Evolutionary conservation across 2,797 vertebrate genomes (phyloP), one percentile per base, ranked within the genome.

Genomic region (Semotilus atromaculatus): DNA sequence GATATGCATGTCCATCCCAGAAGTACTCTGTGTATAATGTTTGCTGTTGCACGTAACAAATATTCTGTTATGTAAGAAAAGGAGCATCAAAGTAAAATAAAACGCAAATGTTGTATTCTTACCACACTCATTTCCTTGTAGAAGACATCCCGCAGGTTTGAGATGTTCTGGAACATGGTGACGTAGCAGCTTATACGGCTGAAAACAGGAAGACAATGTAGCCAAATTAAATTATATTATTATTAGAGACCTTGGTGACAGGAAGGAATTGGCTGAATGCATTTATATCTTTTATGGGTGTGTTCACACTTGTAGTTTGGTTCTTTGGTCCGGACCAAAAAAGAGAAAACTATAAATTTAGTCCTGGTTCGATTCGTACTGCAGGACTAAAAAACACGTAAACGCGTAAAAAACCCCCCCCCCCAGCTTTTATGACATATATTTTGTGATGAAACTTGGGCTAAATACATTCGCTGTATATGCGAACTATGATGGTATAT

Each of bases 61-160:
- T 73, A 13, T 62, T 66, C 45, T 26, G 14, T 48, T 48, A 83
- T 18, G 4, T n/a, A n/a, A 67, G 11, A 40, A 16, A 40, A 51
- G 19, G 34, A 5, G 62, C 67, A 26, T 64, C 29, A 78, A 14
- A 7, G 7, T 29, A 62, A 45, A 74, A 51, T 43, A 71, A 43
- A 43, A 62, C 4, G 36, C n/a, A 84, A 34, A 84, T 10, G 21
- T 21, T n/a, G 6, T 10, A 81, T 36, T 83, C 93, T 93, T 92
- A 99, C 98, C 96, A 96, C 95, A 81, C 97, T 99, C 97, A 99
- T 98, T 91, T 99, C 98, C 88, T 97, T 97, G 88, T 97, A 99
- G 93, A 99, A 99, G 91, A 98, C 95, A 0, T 99, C 98, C 21
- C 96, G 95, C 88, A 98, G 92, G 92, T 98, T 99, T 38, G 98